Base-by-base conservation (phyloP, 2,797 vertebrate species). In the Schizothorax lantsangensis region DNA sequence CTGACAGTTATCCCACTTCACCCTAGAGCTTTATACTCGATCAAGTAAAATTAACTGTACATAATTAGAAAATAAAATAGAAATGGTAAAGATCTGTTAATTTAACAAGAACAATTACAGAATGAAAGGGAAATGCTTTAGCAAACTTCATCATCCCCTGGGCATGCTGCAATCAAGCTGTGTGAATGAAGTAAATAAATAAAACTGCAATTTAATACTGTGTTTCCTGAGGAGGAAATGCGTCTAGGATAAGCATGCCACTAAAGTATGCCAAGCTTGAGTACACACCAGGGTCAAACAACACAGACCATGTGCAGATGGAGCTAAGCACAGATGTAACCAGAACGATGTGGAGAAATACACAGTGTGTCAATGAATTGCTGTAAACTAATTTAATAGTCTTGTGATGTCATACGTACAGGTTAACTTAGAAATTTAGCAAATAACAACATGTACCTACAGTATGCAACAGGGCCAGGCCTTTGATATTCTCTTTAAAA, bases 181-280 rank as follows among this genome's bases (percentile, higher is more conserved):
- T 38, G 30, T 72, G 88, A 90, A 90, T 87, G 73, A 89, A 88
- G 84, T 88, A 86, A 90, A 89, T 89, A 89, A 90, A 88, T 88
- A 77, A 88, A 90, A 84, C 47, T 52, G 89, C 79, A 88, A 90
- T 85, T 69, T 69, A 88, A 90, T 88, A 89, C 86, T 83, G 86
- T 77, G 73, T 86, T 88, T 90, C 88, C 88, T 88, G 82, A 80
- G 69, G 73, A 89, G 88, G 89, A 89, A 90, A 89, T 89, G 86
- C 82, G 86, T 89, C 84, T 88, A 85, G 86, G 84, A 88, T 86
- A 89, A 88, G 79, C 82, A 88, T 85, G 84, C 84, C 74, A 80
- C 86, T 88, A 86, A 88, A 89, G 84, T 71, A 88, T 77, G 84
- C 82, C 74, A 86, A 87, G 43, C n/a, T 57, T 57, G 81, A 80